A percentile compares a stretch with the other conserved stretches of the same genome.
These are phyloP conservation scores for Platycercus adscitus DNA, from an alignment of 2,113 vertebrate species.

Conservation along the genomic window DNA sequence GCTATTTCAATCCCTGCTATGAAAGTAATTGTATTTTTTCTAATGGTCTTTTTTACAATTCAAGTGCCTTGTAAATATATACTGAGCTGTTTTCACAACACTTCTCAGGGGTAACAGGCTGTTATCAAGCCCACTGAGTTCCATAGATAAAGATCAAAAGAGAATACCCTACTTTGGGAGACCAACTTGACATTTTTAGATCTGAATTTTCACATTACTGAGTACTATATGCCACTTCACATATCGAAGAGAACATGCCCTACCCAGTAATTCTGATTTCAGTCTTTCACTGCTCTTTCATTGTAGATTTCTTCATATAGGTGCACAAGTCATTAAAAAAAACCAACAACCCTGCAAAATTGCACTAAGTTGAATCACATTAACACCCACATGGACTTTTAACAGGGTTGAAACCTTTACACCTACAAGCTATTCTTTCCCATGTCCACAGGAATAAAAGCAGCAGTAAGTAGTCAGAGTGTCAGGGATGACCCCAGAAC, in stretches of 20 bases:
- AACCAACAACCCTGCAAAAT: fast-evolving
- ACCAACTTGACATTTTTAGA: background rate
- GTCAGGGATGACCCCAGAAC: background rate
- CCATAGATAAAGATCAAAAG: background rate
- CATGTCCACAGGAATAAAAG: background rate
- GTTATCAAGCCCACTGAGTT: background rate
- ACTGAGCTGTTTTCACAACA: background rate
- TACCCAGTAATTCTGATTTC: background rate
- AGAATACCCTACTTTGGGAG: background rate
- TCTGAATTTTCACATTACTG: background rate
- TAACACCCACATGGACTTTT: background rate
- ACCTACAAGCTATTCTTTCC: background rate
- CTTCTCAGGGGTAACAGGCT: background rate
- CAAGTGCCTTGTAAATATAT: background rate
- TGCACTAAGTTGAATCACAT: background rate
- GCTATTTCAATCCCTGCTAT: background rate
- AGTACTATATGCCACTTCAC: background rate
- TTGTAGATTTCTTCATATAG: background rate
- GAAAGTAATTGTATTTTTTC: background rate
- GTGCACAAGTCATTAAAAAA: background rate
- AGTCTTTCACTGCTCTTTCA: background rate
- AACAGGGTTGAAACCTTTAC: background rate
- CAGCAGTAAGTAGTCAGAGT: background rate
- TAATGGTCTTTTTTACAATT: background rate
- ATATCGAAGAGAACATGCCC: background rate